phyloP scores from a whole-genome alignment of 2,113 vertebrate genomes.

The Pipa parva region DNA sequence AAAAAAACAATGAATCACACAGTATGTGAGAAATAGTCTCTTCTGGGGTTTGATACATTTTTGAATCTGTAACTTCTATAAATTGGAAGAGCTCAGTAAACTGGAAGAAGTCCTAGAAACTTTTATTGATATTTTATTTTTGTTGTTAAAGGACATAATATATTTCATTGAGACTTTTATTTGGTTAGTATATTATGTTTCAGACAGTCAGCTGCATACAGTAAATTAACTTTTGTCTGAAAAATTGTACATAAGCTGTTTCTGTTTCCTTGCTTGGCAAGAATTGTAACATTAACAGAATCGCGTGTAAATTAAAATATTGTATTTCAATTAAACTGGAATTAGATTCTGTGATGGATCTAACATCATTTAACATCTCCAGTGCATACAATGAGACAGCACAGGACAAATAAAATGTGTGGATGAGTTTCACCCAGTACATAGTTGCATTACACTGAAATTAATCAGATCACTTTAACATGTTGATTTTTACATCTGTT shows the following conservation, averaged over 20 bases:
- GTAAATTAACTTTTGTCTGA: conserved; percentile 24
- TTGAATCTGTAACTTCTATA: too few species aligned
- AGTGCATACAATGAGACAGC: conserved; percentile 3
- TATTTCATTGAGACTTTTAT: neutral
- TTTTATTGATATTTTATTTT: neutral
- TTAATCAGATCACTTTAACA: too few species aligned
- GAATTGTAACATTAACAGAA: neutral
- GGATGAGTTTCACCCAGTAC: too few species aligned
- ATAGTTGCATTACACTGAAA: too few species aligned
- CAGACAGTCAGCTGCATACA: neutral
- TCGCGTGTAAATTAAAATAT: neutral
- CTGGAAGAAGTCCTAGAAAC: too few species aligned
- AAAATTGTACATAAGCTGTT: conserved; percentile 12
- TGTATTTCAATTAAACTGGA: conserved; percentile 18
- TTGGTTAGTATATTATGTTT: neutral
- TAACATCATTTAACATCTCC: conserved; percentile 16
- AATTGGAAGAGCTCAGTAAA: too few species aligned
- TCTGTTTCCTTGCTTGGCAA: neutral
- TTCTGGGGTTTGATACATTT: too few species aligned
- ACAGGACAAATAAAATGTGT: neutral
- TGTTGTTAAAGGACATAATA: neutral
- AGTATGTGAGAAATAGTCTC: too few species aligned
- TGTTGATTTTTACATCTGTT: too few species aligned
- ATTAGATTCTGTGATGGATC: conserved; percentile 3
- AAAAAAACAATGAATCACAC: too few species aligned